Base-by-base conservation (phyloP, 1,140 invertebrate genomes). In the Solenopsis fugax region DNA sequence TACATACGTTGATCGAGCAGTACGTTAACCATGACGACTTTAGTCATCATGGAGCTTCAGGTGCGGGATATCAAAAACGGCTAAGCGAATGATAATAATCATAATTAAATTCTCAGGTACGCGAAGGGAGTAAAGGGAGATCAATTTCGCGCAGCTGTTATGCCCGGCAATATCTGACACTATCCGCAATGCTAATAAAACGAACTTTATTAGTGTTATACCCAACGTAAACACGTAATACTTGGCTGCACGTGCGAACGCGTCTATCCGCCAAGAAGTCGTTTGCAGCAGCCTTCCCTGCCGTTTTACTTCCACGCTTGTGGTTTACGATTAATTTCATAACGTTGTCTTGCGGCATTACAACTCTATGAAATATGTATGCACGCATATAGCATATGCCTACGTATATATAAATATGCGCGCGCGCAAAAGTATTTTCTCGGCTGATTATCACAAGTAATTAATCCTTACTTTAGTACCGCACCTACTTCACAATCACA, bases 301-400 rank as follows among this genome's bases (percentile, higher is more conserved):
- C 24, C n/a, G 69, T 84, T 84, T 84, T 84, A 84, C 50, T 84
- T 84, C 54, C 41, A 84, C n/a, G 80, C 54, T 84, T 75, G 69
- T 62, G 69, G 80, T 75, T 84, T 84, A 84, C 80, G 54, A 84
- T 84, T 84, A 84, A 84, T 84, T 84, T 84, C 80, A 84, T 84
- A 75, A 84, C 69, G 80, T 84, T 84, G 80, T 84, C 80, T 62
- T 21, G 80, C 41, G 29, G 41, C 69, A 48, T 50, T 50, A 54
- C 80, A 50, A 29, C 54, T 21, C 52, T 45, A 60, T 84, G 80
- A 84, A 75, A 84, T 60, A 82, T 82, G 37, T 82, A 73, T 69
- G n/a, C 13, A 45, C 18, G 45, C 62, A 13, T 54, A 69, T 24
- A 0, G 56, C 37, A n/a, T n/a, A 5, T 41, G 41, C 41, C 41